Percentiles rank a stretch among this genome's conserved stretches.
phyloP scores from a whole-genome alignment of 64 coral and sea anemone genomes.

The Pocillopora verrucosa region DNA sequence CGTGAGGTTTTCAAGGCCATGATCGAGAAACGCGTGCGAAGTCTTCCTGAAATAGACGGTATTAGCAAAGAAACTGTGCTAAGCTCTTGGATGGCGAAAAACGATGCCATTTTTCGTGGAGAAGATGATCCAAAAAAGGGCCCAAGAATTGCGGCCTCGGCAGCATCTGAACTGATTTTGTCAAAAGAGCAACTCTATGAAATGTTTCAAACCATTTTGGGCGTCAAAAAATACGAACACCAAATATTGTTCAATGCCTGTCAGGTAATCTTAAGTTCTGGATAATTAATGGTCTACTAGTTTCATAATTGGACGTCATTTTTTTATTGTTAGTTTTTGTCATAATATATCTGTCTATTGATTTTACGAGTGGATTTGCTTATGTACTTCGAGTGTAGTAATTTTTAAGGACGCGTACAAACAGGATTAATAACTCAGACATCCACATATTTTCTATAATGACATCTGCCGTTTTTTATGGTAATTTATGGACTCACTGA shows the following conservation, averaged over 20 bases:
- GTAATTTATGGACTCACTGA: neutral
- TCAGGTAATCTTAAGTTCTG: conserved; percentile 62
- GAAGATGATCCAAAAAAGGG: conserved; percentile 81
- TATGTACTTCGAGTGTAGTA: too few species aligned
- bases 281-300: neutral
- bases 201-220: conserved; percentile 95
- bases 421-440: too few species aligned
- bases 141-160: conserved; percentile 56
- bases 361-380: too few species aligned
- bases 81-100: conserved; percentile 94
- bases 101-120: conserved; percentile 94
- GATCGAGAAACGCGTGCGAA: conserved; percentile 90
- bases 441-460: neutral
- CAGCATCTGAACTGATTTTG: conserved; percentile 84
- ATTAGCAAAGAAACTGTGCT: conserved; percentile 92
- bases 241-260: conserved; percentile 93
- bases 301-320: neutral
- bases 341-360: too few species aligned
- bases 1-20: conserved; percentile 92
- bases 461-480: neutral
- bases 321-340: too few species aligned
- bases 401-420: too few species aligned
- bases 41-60: conserved; percentile 79
- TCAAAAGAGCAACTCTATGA: conserved; percentile 98
- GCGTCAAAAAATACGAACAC: conserved; percentile 92